Evolutionary conservation across 2,113 vertebrate species (phyloP), one percentile per base, ranked within the genome.

Genomic region (Tympanuchus pallidicinctus): DNA sequence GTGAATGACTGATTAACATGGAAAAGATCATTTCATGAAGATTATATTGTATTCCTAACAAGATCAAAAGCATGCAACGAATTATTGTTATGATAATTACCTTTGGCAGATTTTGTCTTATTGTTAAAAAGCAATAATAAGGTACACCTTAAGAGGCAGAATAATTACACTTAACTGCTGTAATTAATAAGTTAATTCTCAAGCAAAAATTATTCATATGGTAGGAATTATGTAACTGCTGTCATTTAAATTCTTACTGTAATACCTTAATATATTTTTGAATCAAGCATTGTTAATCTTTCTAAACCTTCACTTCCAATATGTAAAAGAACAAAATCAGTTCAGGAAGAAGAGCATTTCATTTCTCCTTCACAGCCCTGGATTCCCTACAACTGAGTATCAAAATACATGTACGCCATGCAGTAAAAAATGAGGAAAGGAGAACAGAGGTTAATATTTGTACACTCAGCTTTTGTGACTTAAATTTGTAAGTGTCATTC

Each of bases 161-260:
- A 97, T 97, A 98, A 98, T 98, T 98, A 97, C 78, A 93, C 59
- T 95, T 97, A 98, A 97, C 93, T 95, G 90, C 91, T 96, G 63
- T 97, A 97, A 98, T 98, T 97, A 98, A 95, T 97, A 97, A 97
- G 96, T 97, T 97, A 97, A 97, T 96, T 97, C 95, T 96, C 92
- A 93, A 54, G 93, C 67, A 95, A 93, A 97, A 97, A 86, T 94
- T 30, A 97, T 96, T 97, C 88, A 84, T 94, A 95, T 94, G 84
- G 92, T 14, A 65, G 82, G 60, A 96, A 96, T 96, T 96, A 94
- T 40, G 47, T 86, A 96, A 96, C 83, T 86, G 34, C 76, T 92
- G 83, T 95, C 95, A 94, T 97, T 95, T 91, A 88, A 97, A 95
- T 93, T 89, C 76, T 85, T 86, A 72, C 38, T 73, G 48, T 65